Percentiles rank a stretch among this genome's conserved stretches.
phyloP scores from a whole-genome alignment of 2,113 vertebrate species.

The Emydura subglobosa region DNA sequence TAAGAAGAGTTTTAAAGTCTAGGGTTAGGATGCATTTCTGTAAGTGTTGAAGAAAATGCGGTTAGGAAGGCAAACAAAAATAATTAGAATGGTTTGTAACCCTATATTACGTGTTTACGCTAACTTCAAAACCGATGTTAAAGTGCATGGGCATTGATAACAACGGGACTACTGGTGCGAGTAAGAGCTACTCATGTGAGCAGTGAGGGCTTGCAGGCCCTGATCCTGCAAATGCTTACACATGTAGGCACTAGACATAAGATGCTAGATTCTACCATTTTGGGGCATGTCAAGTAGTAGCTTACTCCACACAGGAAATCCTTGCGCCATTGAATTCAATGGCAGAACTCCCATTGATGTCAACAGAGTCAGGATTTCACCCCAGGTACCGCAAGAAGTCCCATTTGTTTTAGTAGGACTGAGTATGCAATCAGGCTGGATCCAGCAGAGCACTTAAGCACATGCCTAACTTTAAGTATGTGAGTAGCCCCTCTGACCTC shows the following conservation, averaged over 20 bases:
- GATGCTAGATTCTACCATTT: neutral
- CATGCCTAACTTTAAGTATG: neutral
- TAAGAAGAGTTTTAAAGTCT: neutral
- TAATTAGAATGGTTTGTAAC: neutral
- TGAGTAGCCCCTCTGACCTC: neutral
- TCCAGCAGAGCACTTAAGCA: too few relatives aligned
- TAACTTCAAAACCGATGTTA: neutral
- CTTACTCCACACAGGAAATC: neutral
- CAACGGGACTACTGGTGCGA: neutral
- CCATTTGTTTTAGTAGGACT: neutral
- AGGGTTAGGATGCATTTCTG: neutral
- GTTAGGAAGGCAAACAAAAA: neutral
- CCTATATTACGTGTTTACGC: too few relatives aligned
- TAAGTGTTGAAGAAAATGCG: neutral
- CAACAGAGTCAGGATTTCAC: neutral
- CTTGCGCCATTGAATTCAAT: neutral
- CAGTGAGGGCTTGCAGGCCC: neutral
- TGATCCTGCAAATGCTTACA: neutral
- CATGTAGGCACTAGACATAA: neutral
- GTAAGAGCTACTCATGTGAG: neutral
- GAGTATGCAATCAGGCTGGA: fast-evolving
- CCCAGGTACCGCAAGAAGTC: neutral
- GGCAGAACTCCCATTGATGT: neutral
- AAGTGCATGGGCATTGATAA: neutral
- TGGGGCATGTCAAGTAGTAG: neutral